phyloP scores from a whole-genome alignment of 1,140 invertebrate genomes.

The Magallana angulata region DNA sequence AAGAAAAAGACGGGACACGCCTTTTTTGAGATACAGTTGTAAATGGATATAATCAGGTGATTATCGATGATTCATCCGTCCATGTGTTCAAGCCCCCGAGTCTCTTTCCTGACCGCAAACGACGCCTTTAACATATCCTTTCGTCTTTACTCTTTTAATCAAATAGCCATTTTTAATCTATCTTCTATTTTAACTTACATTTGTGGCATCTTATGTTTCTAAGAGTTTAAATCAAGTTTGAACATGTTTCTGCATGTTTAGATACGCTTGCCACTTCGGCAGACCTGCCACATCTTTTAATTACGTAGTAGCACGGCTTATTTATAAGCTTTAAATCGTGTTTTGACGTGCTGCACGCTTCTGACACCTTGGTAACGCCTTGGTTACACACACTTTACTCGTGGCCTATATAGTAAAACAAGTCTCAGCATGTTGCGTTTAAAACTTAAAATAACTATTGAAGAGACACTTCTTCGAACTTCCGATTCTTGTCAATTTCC shows the following conservation, averaged over 20 bases:
- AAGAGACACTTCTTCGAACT: background rate
- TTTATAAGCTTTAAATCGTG: conserved; percentile 34
- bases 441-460: background rate
- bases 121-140: no score
- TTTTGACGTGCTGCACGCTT: conserved; percentile 32
- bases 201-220: no score
- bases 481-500: conserved; percentile 21
- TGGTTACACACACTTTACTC: conserved; percentile 35
- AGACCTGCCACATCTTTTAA: background rate
- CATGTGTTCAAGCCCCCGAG: no score
- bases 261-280: background rate
- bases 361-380: conserved; percentile 27
- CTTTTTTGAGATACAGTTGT: no score
- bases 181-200: no score
- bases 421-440: conserved; percentile 10
- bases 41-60: no score
- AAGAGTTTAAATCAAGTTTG: conserved; percentile 11
- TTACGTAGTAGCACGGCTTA: conserved; percentile 17
- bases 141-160: no score
- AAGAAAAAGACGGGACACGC: no score
- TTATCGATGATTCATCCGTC: no score
- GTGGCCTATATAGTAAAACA: conserved; percentile 14
- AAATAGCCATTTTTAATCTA: no score
- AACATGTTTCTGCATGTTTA: conserved; percentile 18
- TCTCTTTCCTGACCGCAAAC: no score